Base-by-base conservation (phyloP, 2,113 vertebrate species). In the Oriolus oriolus region DNA sequence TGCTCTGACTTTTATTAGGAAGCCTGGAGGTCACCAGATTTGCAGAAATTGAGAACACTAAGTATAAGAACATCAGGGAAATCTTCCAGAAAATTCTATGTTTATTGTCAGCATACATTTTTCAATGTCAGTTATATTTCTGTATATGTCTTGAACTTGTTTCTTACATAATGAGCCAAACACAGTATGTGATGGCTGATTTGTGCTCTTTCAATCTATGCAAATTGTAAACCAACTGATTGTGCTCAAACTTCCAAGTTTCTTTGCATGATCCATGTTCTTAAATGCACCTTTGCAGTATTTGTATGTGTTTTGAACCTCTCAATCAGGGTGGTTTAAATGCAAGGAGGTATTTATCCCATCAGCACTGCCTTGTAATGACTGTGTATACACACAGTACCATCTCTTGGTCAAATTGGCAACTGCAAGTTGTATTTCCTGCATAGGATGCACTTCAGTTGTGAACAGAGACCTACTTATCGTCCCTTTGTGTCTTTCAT, bases 371-470 rank as follows among this genome's bases (percentile, higher is more conserved):
- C 54, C 53, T 59, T 59, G 26, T 10, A 14, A 12, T 14, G 41
- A 12, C 63, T 89, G 26, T 22, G 7, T 39, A 3, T 44, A 7
- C 8, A 1, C 63, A 65, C 39, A 91, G 63, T 78, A 41, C 91
- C 96, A 90, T 76, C 95, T 96, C 49, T 64, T 83, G 85, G 78
- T 69, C 74, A 79, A 57, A 68, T 0, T 8, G 44, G 78, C 39
- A 93, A 91, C 49, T 91, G 90, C 94, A 93, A 47, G 60, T 21
- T 66, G 5, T 20, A 16, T 24, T 91, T 74, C 9, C 47, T 65
- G 6, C 1, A 0, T 2, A 35, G 61, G 35, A 50, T 73, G 31
- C 16, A 4, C 8, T 35, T 64, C 16, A 65, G 0, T 33, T 63
- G 27, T 37, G n/a, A 60, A 13, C 23, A 49, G 13, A 44, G 60